Evolutionary conservation across 2,888 invertebrate species (phyloP), one percentile per base, ranked within the genome.

Genomic region (Ectropis crepuscularia): DNA sequence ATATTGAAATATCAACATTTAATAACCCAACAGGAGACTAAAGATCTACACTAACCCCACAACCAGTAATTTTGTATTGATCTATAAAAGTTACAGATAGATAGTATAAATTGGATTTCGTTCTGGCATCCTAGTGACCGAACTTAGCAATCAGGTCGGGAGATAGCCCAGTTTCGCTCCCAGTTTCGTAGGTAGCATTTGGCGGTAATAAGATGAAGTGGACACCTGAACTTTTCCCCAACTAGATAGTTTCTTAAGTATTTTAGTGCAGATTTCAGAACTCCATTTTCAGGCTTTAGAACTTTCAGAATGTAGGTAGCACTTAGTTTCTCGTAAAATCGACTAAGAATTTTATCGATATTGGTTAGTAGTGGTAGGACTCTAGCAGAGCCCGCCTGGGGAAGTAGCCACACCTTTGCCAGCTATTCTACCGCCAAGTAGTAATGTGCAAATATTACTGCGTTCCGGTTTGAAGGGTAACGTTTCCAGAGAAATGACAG

Each of bases 61-160:
- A 55, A 50, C 54, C 61, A 50, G 12, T 5, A 7, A 39, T 38
- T 28, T 57, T 38, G 36, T 51, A 55, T 55, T 61, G 61, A 61
- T 55, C 50, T 57, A 61, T 51, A 51, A 55, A 61, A 57, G 46
- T 51, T 47, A 41, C 11, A 51, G 49, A 41, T 57, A 57, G 53
- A n/a, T n/a, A n/a, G n/a, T n/a, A n/a, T 43, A 57, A 62, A 51
- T 47, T 43, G 41, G 61, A 61, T 62, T 62, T 62, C 37, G 39
- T 53, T 38, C 42, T 28, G 38, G 57, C 46, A 46, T 62, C 53
- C 41, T n/a, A 47, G 47, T 37, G 57, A 38, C 47, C 37, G 16
- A 57, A 57, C 47, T 62, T 53, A 10, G 51, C 9, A 57, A 57
- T 47, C 47, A 42, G 62, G 57, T 57, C 57, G 53, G 5, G 55